A percentile compares a stretch with the other conserved stretches of the same genome.
phyloP scores from a whole-genome alignment of 2,113 vertebrate genomes.

The Gymnogyps californianus region DNA sequence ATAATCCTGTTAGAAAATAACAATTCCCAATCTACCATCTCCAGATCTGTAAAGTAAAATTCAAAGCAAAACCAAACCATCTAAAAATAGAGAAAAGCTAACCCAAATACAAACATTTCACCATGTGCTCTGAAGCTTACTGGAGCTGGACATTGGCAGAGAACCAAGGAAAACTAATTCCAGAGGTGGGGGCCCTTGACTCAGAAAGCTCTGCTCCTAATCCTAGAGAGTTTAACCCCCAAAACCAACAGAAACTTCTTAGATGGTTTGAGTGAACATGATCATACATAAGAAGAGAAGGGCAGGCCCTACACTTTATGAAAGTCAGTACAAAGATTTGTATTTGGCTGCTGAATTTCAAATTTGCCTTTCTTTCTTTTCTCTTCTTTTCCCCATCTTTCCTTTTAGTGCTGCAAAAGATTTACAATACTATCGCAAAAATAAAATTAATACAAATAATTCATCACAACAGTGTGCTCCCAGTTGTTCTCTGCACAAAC shows the following conservation, averaged over 20 bases:
- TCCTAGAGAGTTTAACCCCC: not conserved
- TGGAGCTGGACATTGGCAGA: constrained; percentile 5
- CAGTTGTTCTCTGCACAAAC: not conserved
- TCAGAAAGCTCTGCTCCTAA: not conserved
- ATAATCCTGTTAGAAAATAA: not conserved
- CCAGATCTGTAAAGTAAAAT: not conserved
- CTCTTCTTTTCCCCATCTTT: not conserved
- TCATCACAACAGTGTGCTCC: not conserved
- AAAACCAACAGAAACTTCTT: not conserved
- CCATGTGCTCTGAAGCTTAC: not conserved
- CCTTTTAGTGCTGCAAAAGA: not conserved
- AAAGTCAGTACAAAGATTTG: not conserved
- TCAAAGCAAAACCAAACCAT: not conserved
- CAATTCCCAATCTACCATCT: not conserved
- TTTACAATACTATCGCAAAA: not conserved
- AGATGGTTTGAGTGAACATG: not conserved
- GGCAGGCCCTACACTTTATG: not conserved
- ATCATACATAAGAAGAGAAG: not conserved
- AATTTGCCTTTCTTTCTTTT: not conserved
- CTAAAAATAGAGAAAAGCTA: constrained; percentile 2
- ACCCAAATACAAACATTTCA: not conserved
- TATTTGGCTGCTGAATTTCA: not conserved
- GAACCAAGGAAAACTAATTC: constrained; percentile 25
- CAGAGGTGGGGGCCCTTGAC: not conserved
- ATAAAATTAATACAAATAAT: not conserved